Percentiles rank a stretch among this genome's conserved stretches.
Evolutionary conservation across 2,797 vertebrate genomes (phyloP).

Genomic region (Myiothlypis chrysogaster): DNA sequence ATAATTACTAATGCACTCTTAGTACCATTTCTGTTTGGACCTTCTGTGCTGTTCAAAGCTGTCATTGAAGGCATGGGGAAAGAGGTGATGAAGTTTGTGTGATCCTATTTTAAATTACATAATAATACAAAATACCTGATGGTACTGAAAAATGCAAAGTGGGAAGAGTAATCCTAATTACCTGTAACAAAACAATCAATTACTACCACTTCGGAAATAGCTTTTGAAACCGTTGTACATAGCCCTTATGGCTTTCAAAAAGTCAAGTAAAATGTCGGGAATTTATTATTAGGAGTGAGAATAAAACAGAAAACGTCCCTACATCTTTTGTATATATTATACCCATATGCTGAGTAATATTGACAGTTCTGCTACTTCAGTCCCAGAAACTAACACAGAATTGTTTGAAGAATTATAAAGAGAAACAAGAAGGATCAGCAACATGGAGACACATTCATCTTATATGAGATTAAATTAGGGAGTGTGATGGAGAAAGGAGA

Average conservation of each 20-base stretch:
- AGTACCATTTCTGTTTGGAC: neutral
- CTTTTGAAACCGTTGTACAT: neutral
- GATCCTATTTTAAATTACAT: neutral
- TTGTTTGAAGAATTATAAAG: neutral
- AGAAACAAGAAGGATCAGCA: neutral
- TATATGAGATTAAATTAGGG: neutral
- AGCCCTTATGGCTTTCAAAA: neutral
- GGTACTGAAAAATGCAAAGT: neutral
- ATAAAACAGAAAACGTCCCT: neutral
- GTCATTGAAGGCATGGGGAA: neutral
- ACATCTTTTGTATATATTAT: neutral
- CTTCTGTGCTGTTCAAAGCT: neutral
- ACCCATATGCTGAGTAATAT: neutral
- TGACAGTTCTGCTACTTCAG: neutral
- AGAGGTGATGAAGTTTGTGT: neutral
- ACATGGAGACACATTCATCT: neutral
- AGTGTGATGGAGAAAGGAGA: neutral
- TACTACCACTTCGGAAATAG: neutral
- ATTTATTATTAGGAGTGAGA: neutral
- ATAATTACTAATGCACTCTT: fast-evolving
- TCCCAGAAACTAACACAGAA: neutral
- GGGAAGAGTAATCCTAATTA: neutral
- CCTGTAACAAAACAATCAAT: neutral
- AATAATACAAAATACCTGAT: neutral
- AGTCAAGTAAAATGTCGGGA: neutral